phyloP scores from a whole-genome alignment of 2,888 invertebrate genomes.

The Epsilonema sp. region DNA sequence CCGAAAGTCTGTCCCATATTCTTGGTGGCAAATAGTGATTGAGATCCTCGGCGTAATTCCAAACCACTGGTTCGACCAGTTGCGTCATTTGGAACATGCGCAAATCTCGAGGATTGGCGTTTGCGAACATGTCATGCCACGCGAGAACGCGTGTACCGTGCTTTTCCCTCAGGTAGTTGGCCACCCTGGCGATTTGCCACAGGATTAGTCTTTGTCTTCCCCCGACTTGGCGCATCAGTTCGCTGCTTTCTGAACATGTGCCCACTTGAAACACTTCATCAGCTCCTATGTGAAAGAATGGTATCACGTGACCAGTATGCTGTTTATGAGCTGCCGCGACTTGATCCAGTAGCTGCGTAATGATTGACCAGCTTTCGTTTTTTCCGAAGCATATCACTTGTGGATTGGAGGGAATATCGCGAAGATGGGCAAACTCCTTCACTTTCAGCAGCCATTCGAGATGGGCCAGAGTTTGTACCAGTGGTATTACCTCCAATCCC shows the following conservation, averaged over 20 bases:
- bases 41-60: slow-evolving; percentile 8
- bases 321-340: slow-evolving; percentile 4
- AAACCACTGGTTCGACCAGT: slow-evolving; percentile 10
- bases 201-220: slow-evolving; percentile 6
- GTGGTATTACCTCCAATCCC: slow-evolving; percentile 37
- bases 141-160: slow-evolving; percentile 3
- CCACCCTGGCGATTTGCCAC: slow-evolving; percentile 6
- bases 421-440: slow-evolving; percentile 42
- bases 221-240: neutral
- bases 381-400: slow-evolving; percentile 1
- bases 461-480: slow-evolving; percentile 36
- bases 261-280: slow-evolving; percentile 8
- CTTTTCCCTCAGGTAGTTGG: neutral
- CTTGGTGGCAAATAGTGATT: slow-evolving; percentile 6
- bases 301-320: neutral
- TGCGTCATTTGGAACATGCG: neutral
- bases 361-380: neutral
- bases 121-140: slow-evolving; percentile 10
- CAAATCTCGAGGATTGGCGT: neutral
- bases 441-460: slow-evolving; percentile 44
- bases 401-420: slow-evolving; percentile 46
- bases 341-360: neutral
- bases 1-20: too few species aligned
- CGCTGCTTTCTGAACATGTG: neutral
- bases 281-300: slow-evolving; percentile 4